phyloP scores from a whole-genome alignment of 2,113 vertebrate species.

The Chrysochloris asiatica region DNA sequence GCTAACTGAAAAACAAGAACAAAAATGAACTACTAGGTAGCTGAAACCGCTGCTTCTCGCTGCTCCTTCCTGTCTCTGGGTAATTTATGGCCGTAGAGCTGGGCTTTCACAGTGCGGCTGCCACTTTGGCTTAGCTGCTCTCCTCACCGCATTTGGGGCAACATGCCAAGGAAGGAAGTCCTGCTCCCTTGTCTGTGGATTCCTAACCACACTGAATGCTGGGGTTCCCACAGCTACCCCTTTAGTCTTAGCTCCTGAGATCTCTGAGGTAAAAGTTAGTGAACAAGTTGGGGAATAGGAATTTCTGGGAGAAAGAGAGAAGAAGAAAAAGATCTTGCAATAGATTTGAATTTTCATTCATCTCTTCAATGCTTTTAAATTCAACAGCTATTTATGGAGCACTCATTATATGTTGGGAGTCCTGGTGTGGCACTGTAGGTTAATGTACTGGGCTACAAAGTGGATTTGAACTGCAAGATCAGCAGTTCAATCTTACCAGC shows the following conservation, averaged over 20 bases:
- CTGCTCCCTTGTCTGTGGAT: conserved; percentile 56
- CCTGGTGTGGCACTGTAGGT: too few relatives aligned
- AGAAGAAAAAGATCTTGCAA: background rate
- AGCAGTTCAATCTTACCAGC: too few relatives aligned
- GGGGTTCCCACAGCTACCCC: conserved; percentile 44
- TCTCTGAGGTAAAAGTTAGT: conserved; percentile 22
- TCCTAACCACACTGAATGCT: conserved; percentile 62
- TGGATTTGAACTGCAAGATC: too few relatives aligned
- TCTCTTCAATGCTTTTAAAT: background rate
- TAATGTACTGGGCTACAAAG: background rate
- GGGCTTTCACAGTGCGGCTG: conserved; percentile 57
- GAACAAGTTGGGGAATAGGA: background rate
- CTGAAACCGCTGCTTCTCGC: conserved; percentile 74
- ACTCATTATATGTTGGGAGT: too few relatives aligned
- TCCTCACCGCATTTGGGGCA: conserved; percentile 61
- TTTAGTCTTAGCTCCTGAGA: conserved; percentile 20
- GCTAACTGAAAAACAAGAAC: conserved; percentile 81
- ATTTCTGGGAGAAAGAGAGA: background rate
- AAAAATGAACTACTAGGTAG: conserved; percentile 81
- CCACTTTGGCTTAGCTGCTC: conserved; percentile 68
- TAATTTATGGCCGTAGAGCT: conserved; percentile 75
- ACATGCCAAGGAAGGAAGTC: conserved; percentile 60
- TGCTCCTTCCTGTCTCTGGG: conserved; percentile 67
- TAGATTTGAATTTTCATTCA: conserved; percentile 2
- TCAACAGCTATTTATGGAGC: background rate